These are phyloP conservation scores for Bhutanitis thaidina DNA, from an alignment of 2,888 invertebrate genomes.

Conservation along the genomic window DNA sequence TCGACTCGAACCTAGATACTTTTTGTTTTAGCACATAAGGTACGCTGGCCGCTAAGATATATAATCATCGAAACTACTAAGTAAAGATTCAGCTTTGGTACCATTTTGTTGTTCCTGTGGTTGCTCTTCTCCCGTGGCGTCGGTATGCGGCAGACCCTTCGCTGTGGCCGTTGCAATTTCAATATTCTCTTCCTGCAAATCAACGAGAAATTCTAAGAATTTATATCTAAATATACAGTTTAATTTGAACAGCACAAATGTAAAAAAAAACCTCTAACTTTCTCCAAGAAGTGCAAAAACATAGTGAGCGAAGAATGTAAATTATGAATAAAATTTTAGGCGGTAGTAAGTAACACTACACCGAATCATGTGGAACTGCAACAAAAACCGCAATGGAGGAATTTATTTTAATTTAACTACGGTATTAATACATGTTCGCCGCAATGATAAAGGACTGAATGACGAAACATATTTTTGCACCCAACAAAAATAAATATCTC, in stretches of 20 bases:
- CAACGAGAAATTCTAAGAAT: neutral
- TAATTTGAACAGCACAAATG: too few relatives aligned
- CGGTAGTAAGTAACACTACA: too few relatives aligned
- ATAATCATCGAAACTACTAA: too few relatives aligned
- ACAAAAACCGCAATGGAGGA: neutral
- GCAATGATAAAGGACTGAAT: neutral
- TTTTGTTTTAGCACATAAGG: too few relatives aligned
- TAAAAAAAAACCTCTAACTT: too few relatives aligned
- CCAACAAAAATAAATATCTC: neutral
- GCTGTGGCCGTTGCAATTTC: constrained; percentile 61
- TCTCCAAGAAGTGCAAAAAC: too few relatives aligned
- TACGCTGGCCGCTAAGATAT: too few relatives aligned
- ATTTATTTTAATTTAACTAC: neutral
- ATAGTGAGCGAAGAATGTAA: too few relatives aligned
- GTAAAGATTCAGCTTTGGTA: constrained; percentile 22
- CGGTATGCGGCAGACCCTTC: constrained; percentile 52
- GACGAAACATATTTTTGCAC: neutral
- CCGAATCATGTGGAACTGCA: too few relatives aligned
- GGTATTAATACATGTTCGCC: neutral
- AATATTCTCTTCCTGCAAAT: constrained; percentile 70
- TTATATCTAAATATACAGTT: too few relatives aligned
- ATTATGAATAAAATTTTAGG: too few relatives aligned
- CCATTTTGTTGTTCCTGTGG: constrained; percentile 68
- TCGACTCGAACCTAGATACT: too few relatives aligned
- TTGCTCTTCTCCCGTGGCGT: constrained; percentile 55